Evolutionary conservation across 2,113 vertebrate species (phyloP).

Genomic region (Halcyon senegalensis): DNA sequence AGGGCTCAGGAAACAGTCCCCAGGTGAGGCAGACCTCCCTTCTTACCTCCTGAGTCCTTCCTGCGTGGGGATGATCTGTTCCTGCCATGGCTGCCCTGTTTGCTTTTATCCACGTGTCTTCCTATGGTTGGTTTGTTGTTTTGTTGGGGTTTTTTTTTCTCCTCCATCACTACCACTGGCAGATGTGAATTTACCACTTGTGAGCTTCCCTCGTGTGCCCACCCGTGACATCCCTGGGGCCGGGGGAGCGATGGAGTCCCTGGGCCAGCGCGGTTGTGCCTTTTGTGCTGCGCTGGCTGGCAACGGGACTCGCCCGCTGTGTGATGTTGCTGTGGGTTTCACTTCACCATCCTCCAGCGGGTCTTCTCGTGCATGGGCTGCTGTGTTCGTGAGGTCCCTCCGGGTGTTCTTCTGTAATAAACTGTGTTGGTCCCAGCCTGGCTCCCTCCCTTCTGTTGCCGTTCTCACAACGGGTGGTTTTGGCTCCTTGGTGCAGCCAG

Average conservation of each 20-base stretch:
- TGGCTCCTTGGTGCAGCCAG: neutral
- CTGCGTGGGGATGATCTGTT: fast-evolving
- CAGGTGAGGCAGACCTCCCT: neutral
- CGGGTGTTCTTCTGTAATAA: constrained; percentile 52
- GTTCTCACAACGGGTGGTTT: neutral
- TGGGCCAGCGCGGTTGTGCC: neutral
- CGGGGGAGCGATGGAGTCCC: neutral
- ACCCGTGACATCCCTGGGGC: fast-evolving
- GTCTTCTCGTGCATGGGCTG: neutral
- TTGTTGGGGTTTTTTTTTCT: neutral
- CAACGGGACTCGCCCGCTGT: neutral
- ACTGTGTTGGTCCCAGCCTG: neutral
- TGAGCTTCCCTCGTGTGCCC: fast-evolving
- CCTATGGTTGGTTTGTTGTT: neutral
- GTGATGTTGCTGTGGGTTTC: constrained; percentile 32
- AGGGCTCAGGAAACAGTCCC: fast-evolving
- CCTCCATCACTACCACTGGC: neutral
- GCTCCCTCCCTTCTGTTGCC: neutral
- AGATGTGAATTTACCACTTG: neutral
- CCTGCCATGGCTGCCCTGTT: neutral
- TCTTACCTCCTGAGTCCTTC: neutral
- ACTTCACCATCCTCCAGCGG: neutral
- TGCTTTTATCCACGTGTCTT: neutral
- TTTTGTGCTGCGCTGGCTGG: neutral
- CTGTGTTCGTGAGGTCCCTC: neutral